Evolutionary conservation across 92 coral and sea anemone species (phyloP).

Genomic region (Palythoa grandis): DNA sequence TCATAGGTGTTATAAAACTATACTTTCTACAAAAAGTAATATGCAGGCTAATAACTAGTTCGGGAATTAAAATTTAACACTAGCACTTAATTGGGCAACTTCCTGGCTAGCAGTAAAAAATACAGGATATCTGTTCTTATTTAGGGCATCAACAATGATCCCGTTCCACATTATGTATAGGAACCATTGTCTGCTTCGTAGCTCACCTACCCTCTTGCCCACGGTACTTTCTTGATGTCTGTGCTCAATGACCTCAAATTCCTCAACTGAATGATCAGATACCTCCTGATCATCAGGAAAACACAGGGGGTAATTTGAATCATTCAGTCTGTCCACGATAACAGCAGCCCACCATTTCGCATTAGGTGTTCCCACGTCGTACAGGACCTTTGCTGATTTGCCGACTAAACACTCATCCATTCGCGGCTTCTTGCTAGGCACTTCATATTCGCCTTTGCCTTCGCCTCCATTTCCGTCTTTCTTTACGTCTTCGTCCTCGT

Average conservation of each 20-base stretch:
- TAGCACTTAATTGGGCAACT: no score
- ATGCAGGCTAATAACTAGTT: no score
- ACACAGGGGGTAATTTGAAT: constrained; percentile 19
- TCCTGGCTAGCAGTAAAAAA: no score
- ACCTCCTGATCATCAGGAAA: constrained; percentile 9
- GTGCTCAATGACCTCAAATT: background rate
- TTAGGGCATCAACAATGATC: background rate
- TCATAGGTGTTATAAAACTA: no score
- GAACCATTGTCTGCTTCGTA: no score
- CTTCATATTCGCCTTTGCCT: background rate
- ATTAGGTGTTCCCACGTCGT: constrained; percentile 8
- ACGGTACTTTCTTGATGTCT: background rate
- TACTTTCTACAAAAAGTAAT: no score
- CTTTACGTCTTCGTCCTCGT: background rate
- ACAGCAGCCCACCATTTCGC: background rate
- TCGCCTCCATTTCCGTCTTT: background rate
- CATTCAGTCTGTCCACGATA: constrained; percentile 2
- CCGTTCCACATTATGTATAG: no score
- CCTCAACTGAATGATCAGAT: constrained; percentile 1
- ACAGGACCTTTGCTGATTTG: background rate
- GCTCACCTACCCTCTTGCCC: no score
- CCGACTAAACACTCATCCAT: background rate
- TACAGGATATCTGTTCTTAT: no score
- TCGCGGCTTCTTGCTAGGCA: background rate
- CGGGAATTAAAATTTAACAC: no score